A percentile compares a stretch with the other conserved stretches of the same genome.
Evolutionary conservation across 1,140 invertebrate genomes (phyloP).

Genomic region (Caenorhabditis tropicalis): DNA sequence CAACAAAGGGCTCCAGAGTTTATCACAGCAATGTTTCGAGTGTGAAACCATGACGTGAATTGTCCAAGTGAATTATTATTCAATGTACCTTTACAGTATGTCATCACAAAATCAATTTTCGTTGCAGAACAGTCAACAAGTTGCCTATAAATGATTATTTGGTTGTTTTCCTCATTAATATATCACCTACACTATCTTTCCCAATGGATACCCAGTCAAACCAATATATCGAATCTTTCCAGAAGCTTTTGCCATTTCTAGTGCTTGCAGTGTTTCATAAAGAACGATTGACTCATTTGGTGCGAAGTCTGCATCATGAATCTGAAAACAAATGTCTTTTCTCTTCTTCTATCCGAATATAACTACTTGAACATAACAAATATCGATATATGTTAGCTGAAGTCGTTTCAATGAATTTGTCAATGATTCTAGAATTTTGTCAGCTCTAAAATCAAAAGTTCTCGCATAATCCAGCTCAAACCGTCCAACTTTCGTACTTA

Average conservation of each 20-base stretch:
- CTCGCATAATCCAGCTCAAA: constrained; percentile 80
- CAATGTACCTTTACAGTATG: constrained; percentile 82
- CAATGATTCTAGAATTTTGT: constrained; percentile 79
- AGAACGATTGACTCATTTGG: constrained; percentile 81
- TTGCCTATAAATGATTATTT: constrained; percentile 73
- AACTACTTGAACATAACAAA: constrained; percentile 80
- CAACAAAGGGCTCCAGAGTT: constrained; percentile 83
- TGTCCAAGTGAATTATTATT: constrained; percentile 81
- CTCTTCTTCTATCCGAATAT: neutral
- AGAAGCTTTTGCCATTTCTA: constrained; percentile 79
- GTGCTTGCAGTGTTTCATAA: constrained; percentile 84
- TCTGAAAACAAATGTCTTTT: constrained; percentile 74
- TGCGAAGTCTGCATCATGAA: constrained; percentile 90
- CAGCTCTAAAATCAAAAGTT: constrained; percentile 87
- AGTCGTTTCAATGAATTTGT: constrained; percentile 81
- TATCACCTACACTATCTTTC: constrained; percentile 65
- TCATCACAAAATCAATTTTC: constrained; percentile 80
- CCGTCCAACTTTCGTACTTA: constrained; percentile 90
- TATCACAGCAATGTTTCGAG: constrained; percentile 78
- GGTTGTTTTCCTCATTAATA: neutral
- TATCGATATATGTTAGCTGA: constrained; percentile 83
- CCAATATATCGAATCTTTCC: constrained; percentile 86
- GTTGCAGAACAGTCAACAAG: constrained; percentile 79
- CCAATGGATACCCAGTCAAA: constrained; percentile 85
- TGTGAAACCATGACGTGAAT: constrained; percentile 81